phyloP scores from a whole-genome alignment of 2,113 vertebrate species.

The Pachycephala philippinensis region DNA sequence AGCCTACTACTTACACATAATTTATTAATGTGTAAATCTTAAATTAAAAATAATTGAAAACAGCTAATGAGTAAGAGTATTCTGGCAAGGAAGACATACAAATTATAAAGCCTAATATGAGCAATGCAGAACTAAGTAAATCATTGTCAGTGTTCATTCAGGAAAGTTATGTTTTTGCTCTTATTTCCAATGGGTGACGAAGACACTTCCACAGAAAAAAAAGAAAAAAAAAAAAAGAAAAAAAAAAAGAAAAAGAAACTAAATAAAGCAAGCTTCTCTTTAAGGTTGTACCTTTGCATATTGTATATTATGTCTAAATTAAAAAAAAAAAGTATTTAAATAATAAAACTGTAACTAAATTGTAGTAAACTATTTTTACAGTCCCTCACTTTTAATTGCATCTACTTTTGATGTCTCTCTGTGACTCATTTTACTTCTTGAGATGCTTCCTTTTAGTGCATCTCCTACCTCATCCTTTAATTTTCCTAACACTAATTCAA shows the following conservation, averaged over 20 bases:
- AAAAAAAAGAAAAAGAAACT: accelerated
- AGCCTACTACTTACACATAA: conserved; percentile 1
- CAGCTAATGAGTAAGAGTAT: background rate
- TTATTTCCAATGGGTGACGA: background rate
- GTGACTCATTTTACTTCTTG: background rate
- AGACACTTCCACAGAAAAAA: background rate
- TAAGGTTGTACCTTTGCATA: background rate
- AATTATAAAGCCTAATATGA: conserved; percentile 1
- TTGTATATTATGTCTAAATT: background rate
- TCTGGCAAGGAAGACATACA: conserved; percentile 6
- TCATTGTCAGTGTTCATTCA: background rate
- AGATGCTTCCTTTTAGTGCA: background rate
- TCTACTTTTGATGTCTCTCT: background rate
- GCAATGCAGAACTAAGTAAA: background rate
- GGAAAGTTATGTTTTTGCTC: background rate
- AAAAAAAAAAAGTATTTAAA: background rate
- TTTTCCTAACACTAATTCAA: conserved; percentile 51
- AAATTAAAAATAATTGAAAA: conserved; percentile 38
- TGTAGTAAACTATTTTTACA: background rate
- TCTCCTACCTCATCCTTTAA: conserved; percentile 35
- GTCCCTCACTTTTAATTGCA: background rate
- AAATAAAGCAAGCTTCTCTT: background rate
- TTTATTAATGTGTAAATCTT: conserved; percentile 56
- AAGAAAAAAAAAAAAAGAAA: background rate
- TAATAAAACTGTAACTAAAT: background rate